phyloP scores from a whole-genome alignment of 2,888 invertebrate species.

The Acrocera orbiculus region DNA sequence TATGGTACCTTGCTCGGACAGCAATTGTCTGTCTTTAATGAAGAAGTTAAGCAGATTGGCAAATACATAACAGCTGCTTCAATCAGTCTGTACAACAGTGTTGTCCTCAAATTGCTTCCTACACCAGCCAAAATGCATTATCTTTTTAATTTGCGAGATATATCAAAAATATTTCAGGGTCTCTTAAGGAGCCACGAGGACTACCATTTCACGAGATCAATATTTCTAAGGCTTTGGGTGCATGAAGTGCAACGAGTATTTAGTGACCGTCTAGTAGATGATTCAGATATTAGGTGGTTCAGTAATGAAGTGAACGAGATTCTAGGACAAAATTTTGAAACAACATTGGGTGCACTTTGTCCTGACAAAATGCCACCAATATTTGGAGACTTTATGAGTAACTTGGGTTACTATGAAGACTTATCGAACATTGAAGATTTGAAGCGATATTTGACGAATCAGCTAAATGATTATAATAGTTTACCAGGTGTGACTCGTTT shows the following conservation, averaged over 20 bases:
- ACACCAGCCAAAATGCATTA: constrained; percentile 84
- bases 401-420: constrained; percentile 63
- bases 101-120: constrained; percentile 57
- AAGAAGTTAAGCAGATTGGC: constrained; percentile 54
- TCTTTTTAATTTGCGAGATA: constrained; percentile 73
- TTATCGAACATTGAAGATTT: constrained; percentile 43
- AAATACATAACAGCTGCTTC: constrained; percentile 53
- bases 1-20: constrained; percentile 72
- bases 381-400: constrained; percentile 67
- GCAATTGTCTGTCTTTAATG: constrained; percentile 57
- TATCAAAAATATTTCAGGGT: constrained; percentile 73
- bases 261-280: constrained; percentile 63
- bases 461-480: constrained; percentile 42
- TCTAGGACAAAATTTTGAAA: constrained; percentile 61
- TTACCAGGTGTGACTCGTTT: constrained; percentile 60
- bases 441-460: constrained; percentile 35
- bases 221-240: constrained; percentile 65
- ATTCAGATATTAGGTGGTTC: constrained; percentile 63
- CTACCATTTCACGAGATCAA: constrained; percentile 50
- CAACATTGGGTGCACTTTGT: constrained; percentile 63
- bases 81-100: constrained; percentile 57
- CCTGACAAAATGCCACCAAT: constrained; percentile 49
- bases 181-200: constrained; percentile 59
- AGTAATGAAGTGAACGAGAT: constrained; percentile 48
- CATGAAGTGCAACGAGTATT: constrained; percentile 77